These are phyloP conservation scores for Tenthredo amoena DNA, from an alignment of 2,888 invertebrate species.

Conservation along the genomic window DNA sequence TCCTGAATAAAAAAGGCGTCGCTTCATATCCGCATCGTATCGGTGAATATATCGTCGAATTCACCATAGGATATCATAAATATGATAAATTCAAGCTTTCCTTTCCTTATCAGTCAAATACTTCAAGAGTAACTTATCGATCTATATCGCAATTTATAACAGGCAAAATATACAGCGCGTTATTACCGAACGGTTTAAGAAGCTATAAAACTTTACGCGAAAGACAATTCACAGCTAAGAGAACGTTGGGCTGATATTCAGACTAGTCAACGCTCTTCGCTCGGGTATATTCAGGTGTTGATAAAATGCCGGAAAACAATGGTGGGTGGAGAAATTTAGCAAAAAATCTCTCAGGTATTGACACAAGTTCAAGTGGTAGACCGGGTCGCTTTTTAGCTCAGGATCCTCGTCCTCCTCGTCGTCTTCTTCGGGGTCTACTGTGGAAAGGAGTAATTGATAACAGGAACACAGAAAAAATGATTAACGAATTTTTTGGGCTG, in stretches of 20 bases:
- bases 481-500: not conserved
- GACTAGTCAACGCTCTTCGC: constrained; percentile 78
- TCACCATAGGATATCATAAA: not conserved
- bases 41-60: not conserved
- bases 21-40: not conserved
- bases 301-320: constrained; percentile 82
- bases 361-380: constrained; percentile 82
- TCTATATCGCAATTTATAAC: not conserved
- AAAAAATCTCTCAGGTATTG: constrained; percentile 84
- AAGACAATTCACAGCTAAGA: constrained; percentile 40
- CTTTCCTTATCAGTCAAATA: not conserved
- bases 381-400: constrained; percentile 82
- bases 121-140: not conserved
- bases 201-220: not conserved
- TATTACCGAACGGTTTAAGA: not conserved
- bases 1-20: not conserved
- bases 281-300: constrained; percentile 82
- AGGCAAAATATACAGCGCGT: constrained; percentile 6
- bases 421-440: constrained; percentile 72
- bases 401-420: constrained; percentile 79
- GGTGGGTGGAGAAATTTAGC: constrained; percentile 82
- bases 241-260: constrained; percentile 68
- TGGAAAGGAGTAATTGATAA: not conserved
- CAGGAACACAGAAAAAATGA: not conserved
- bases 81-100: constrained; percentile 2